These are phyloP conservation scores for Schizothorax lantsangensis DNA, from an alignment of 2,797 vertebrate species.

Conservation along the genomic window DNA sequence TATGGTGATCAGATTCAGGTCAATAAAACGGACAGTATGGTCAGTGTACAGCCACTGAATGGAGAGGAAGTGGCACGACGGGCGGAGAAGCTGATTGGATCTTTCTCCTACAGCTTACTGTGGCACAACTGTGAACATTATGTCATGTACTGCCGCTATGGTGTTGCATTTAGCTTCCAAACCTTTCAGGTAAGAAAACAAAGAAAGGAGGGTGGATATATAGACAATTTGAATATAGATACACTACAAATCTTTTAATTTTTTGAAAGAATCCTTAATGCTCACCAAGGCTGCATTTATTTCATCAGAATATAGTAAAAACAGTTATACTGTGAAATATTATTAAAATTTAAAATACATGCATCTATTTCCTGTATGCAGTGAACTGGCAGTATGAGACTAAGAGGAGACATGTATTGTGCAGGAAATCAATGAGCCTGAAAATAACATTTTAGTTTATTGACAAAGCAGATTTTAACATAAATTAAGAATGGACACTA, in stretches of 20 bases:
- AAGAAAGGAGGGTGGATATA: neutral
- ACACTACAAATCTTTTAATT: neutral
- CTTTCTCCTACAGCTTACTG: slow-evolving; percentile 88
- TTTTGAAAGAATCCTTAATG: neutral
- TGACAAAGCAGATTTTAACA: neutral
- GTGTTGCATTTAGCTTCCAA: slow-evolving; percentile 89
- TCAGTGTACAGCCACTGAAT: slow-evolving; percentile 79
- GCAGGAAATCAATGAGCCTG: neutral
- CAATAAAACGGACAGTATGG: slow-evolving; percentile 87
- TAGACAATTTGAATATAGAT: neutral
- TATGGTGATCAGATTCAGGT: slow-evolving; percentile 88
- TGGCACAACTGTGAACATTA: slow-evolving; percentile 99
- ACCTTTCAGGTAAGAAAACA: slow-evolving; percentile 87
- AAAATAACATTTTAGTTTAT: neutral
- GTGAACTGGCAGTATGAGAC: neutral
- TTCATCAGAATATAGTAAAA: neutral
- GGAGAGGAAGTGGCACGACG: slow-evolving; percentile 85
- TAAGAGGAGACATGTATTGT: neutral
- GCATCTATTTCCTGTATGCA: neutral
- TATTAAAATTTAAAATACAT: neutral
- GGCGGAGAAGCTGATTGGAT: slow-evolving; percentile 88
- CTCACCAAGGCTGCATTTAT: neutral
- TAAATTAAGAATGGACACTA: neutral
- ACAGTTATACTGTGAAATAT: neutral
- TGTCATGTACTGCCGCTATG: slow-evolving; percentile 94